Conservation (phyloP, 2,888 invertebrate genomes). For the Leptopilina drosophilae region DNA sequence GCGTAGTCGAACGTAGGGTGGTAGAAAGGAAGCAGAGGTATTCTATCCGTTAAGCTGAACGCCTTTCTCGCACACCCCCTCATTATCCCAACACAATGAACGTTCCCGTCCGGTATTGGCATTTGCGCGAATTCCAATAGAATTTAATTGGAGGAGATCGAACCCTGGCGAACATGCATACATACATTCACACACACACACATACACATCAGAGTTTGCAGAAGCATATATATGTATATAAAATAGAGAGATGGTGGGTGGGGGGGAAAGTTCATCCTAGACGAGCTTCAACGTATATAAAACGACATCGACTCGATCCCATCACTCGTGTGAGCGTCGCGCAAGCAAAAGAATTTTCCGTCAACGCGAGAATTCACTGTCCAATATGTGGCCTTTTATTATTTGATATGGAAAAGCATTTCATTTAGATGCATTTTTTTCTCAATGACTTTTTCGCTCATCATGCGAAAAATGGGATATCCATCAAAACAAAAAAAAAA, state of each 20-base stretch:
- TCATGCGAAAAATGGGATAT: slow-evolving; percentile 21
- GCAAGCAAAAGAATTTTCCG: slow-evolving; percentile 35
- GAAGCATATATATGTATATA: slow-evolving; percentile 44
- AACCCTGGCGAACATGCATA: slow-evolving; percentile 37
- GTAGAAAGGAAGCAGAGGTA: slow-evolving; percentile 47
- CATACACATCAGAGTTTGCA: neutral
- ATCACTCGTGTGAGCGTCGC: slow-evolving; percentile 31
- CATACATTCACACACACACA: neutral
- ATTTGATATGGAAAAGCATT: slow-evolving; percentile 37
- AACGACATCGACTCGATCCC: slow-evolving; percentile 44
- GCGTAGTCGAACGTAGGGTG: slow-evolving; percentile 48
- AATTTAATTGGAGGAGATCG: slow-evolving; percentile 72
- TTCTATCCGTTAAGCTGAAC: slow-evolving; percentile 67
- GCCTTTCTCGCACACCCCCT: slow-evolving; percentile 66
- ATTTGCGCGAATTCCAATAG: slow-evolving; percentile 74
- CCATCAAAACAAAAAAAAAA: neutral
- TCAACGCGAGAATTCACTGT: slow-evolving; percentile 11
- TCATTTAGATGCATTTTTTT: slow-evolving; percentile 12
- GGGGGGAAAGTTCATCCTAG: slow-evolving; percentile 63
- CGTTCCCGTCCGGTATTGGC: slow-evolving; percentile 72
- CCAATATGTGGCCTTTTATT: slow-evolving; percentile 24
- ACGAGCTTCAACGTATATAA: slow-evolving; percentile 51
- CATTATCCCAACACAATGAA: slow-evolving; percentile 74
- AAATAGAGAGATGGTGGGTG: too few species aligned
- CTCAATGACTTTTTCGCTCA: slow-evolving; percentile 15